Evolutionary conservation across 1,140 invertebrate species (phyloP).

Genomic region (Lucilia cuprina): DNA sequence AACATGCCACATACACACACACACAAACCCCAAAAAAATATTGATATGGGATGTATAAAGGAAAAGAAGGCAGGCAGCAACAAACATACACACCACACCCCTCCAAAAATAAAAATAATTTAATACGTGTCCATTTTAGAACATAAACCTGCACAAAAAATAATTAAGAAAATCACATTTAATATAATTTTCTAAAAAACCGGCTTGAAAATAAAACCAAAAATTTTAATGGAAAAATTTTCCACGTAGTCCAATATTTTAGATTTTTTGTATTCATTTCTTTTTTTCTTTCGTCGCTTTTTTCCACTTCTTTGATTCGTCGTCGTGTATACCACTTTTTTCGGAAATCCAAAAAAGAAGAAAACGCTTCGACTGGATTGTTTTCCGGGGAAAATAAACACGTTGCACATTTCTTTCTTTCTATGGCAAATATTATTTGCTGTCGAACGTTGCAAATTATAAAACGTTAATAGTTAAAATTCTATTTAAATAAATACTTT

Average conservation of each 20-base stretch:
- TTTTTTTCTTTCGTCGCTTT: neutral
- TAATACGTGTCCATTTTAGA: constrained; percentile 23
- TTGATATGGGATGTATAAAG: neutral
- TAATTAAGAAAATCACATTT: neutral
- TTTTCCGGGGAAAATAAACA: constrained; percentile 20
- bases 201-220: neutral
- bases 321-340: constrained; percentile 9
- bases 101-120: neutral
- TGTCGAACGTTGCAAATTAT: too few relatives aligned
- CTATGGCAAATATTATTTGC: too few relatives aligned
- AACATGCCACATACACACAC: neutral
- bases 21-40: neutral
- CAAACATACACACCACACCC: neutral
- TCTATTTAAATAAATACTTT: neutral
- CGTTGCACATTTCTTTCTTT: constrained; percentile 20
- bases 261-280: neutral
- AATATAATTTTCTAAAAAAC: neutral
- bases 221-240: neutral
- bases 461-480: neutral
- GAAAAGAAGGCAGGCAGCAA: neutral
- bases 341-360: neutral
- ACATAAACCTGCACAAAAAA: neutral
- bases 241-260: constrained; percentile 25
- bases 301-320: neutral
- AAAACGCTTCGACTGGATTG: neutral